Evolutionary conservation across 2,113 vertebrate species (phyloP), one percentile per base, ranked within the genome.

Genomic region (Prolemur simus): DNA sequence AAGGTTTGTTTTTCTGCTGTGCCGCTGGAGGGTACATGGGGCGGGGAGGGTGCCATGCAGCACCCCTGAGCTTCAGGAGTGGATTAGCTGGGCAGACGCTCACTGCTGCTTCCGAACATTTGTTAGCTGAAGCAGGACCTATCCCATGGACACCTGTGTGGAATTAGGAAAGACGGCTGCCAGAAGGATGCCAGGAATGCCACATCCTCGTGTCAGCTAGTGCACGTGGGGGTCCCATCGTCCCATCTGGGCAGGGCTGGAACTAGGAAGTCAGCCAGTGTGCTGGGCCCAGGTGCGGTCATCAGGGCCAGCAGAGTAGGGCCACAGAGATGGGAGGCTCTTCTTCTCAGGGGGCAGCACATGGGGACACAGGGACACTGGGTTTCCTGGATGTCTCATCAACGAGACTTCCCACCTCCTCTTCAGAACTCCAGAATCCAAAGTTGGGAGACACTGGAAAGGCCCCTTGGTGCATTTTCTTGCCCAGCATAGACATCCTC

Each of bases 361-460:
- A 0, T n/a, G 1, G 4, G 21, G 21, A 69, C 18, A 9, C 17
- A 23, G 45, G 29, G 47, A 4, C 60, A 14, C 9, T 12, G 2
- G 42, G 25, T 37, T 37, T 71, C 42, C 78, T n/a, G 47, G 21
- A 17, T 64, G 52, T 58, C 54, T 87, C 49, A 39, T 64, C 10
- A 25, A 17, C 21, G 21, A 29, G 29, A 37, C 71, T 66, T 49
- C 54, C 76, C 58, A 85, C 6, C 11, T 39, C 13, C 3, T 71
- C 47, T 93, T 52, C 12, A 66, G 45, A 68, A 58, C 13, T 64
- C 63, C 0, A 42, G 8, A 60, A 49, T 17, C n/a, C 74, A 76
- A 37, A 86, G 34, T 34, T 90, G 25, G 66, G 52, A 86, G 58
- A 90, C 13, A 27, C 20, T 45, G 39, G n/a, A 18, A 71, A n/a